phyloP scores from a whole-genome alignment of 2,888 invertebrate species.

The Platycheirus albimanus region DNA sequence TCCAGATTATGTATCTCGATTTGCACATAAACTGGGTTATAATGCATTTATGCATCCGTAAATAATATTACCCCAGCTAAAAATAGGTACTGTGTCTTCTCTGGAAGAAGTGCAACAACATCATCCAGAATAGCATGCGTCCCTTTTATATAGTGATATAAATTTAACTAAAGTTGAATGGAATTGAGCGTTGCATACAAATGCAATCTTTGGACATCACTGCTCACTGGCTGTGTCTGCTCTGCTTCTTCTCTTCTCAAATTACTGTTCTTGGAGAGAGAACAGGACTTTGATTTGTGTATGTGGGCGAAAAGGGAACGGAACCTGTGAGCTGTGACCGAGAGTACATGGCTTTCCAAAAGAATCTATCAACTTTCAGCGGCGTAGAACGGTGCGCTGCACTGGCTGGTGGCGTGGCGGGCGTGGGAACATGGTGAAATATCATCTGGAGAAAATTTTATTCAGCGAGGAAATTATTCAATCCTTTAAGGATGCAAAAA shows the following conservation, averaged over 20 bases:
- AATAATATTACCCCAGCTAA: conserved; percentile 67
- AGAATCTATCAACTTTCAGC: neutral
- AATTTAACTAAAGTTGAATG: conserved; percentile 33
- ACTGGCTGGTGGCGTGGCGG: too few species aligned
- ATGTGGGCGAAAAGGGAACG: neutral
- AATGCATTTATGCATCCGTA: conserved; percentile 69
- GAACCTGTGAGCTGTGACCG: too few species aligned
- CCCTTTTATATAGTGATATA: too few species aligned
- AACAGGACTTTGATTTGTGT: neutral
- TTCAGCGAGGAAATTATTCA: too few species aligned
- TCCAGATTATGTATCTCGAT: conserved; percentile 36
- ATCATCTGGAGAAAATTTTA: too few species aligned
- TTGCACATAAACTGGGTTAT: conserved; percentile 53
- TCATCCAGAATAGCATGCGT: conserved; percentile 30
- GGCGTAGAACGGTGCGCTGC: too few species aligned
- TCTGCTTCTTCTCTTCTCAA: conserved; percentile 22
- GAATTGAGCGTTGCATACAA: conserved; percentile 35
- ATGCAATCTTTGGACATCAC: conserved; percentile 11
- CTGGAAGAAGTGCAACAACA: conserved; percentile 61
- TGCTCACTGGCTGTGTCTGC: too few species aligned
- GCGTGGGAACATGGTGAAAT: neutral
- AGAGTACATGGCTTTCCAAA: neutral
- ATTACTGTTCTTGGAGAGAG: neutral
- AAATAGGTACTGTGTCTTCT: conserved; percentile 63
- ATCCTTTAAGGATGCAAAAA: too few species aligned